Percentiles rank a stretch among this genome's conserved stretches.
phyloP scores from a whole-genome alignment of 2,113 vertebrate genomes.

The Narcine bancroftii region DNA sequence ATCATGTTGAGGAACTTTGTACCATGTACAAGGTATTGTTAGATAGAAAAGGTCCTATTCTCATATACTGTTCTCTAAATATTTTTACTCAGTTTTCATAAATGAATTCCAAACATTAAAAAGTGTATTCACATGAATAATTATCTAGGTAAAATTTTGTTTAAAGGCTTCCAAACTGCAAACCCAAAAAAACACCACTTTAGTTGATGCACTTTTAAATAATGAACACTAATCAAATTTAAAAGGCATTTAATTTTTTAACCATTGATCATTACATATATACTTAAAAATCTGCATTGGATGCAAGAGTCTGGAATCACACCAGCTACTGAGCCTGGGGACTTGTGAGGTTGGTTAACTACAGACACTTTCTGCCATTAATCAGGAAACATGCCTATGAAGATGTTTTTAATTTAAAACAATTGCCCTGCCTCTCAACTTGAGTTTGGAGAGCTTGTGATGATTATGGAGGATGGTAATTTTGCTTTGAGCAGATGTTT shows the following conservation, averaged over 20 bases:
- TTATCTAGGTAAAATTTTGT: not conserved
- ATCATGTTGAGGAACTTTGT: no score
- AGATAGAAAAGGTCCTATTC: no score
- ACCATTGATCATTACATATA: not conserved
- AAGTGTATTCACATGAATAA: not conserved
- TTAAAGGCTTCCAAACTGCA: not conserved
- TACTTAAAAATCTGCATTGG: no score
- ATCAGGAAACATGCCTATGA: not conserved
- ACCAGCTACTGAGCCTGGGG: not conserved
- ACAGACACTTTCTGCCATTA: not conserved
- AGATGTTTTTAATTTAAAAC: not conserved
- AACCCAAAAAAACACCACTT: not conserved
- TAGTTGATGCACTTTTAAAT: not conserved
- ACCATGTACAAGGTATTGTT: not conserved
- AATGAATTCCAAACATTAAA: not conserved
- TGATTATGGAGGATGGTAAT: not conserved
- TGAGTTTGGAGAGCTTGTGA: not conserved
- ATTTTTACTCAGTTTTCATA: not conserved
- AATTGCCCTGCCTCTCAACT: not conserved
- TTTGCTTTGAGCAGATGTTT: not conserved
- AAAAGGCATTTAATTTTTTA: not conserved
- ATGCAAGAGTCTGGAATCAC: not conserved
- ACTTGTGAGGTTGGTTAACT: not conserved
- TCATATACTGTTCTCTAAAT: not conserved
- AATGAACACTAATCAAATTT: not conserved